Conservation (phyloP, 2,888 invertebrate species). For the Prosapia bicincta region DNA sequence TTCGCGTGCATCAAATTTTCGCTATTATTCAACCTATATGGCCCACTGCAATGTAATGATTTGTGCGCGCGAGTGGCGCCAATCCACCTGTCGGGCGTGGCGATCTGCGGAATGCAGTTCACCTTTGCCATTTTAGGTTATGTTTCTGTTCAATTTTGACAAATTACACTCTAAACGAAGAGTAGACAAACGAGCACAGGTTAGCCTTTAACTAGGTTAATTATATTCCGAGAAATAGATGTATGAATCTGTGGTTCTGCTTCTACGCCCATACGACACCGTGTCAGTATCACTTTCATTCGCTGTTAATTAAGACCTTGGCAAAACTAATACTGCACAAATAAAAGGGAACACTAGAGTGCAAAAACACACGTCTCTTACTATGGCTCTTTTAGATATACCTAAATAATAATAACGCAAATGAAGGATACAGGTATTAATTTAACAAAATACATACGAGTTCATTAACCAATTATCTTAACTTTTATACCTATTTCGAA, state of each 20-base stretch:
- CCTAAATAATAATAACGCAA: too few relatives aligned
- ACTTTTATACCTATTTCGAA: too few relatives aligned
- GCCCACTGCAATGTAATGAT: too few relatives aligned
- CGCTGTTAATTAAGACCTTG: too few relatives aligned
- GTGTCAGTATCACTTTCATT: neutral
- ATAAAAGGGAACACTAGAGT: too few relatives aligned
- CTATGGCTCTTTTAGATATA: too few relatives aligned
- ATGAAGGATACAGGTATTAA: too few relatives aligned
- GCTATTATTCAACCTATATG: neutral
- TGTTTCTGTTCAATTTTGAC: neutral
- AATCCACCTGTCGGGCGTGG: neutral
- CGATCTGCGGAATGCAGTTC: neutral
- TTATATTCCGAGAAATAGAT: neutral
- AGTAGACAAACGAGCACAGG: neutral
- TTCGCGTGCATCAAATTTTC: neutral
- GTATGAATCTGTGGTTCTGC: neutral
- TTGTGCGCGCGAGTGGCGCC: neutral
- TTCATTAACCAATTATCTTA: too few relatives aligned
- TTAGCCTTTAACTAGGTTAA: neutral
- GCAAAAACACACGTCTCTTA: too few relatives aligned
- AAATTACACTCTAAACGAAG: neutral
- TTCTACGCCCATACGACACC: neutral
- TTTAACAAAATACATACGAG: too few relatives aligned
- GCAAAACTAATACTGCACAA: too few relatives aligned
- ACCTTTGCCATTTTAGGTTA: conserved; percentile 2